A percentile compares a stretch with the other conserved stretches of the same genome.
Conservation (phyloP, 1,140 invertebrate species). For the Orius insidiosus region DNA sequence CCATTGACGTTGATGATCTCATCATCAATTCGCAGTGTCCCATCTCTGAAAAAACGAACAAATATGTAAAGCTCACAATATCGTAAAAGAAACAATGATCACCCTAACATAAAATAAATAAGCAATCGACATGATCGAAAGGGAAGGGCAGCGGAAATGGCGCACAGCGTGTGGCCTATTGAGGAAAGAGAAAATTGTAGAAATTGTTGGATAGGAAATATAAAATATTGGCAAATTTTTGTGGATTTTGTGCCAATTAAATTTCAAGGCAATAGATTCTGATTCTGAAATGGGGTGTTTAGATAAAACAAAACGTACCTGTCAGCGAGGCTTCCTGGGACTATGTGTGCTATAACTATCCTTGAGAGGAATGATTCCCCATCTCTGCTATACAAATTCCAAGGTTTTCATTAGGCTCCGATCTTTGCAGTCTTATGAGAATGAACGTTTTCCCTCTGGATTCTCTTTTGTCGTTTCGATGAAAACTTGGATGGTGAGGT, state of each 20-base stretch:
- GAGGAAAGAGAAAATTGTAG: too few relatives aligned
- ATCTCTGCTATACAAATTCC: conserved; percentile 71
- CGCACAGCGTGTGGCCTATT: too few relatives aligned
- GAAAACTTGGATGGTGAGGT: conserved; percentile 4
- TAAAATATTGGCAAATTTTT: too few relatives aligned
- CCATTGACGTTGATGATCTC: conserved; percentile 74
- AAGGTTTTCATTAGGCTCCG: conserved; percentile 46
- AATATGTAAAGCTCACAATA: background rate
- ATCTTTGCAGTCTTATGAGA: conserved; percentile 48
- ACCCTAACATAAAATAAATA: too few relatives aligned
- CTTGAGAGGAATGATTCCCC: conserved; percentile 37
- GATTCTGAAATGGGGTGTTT: too few relatives aligned
- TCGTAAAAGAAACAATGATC: too few relatives aligned
- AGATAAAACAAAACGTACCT: too few relatives aligned
- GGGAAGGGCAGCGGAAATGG: too few relatives aligned
- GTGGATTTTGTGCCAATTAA: too few relatives aligned
- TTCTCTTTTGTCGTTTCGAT: conserved; percentile 13
- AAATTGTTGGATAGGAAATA: too few relatives aligned
- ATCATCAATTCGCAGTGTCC: conserved; percentile 55
- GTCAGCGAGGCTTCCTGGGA: conserved; percentile 56
- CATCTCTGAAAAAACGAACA: conserved; percentile 40
- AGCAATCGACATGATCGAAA: too few relatives aligned
- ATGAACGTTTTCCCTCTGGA: conserved; percentile 24
- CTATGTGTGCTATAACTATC: conserved; percentile 70
- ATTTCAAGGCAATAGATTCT: too few relatives aligned